Evolutionary conservation across 2,113 vertebrate species (phyloP), one percentile per base, ranked within the genome.

Genomic region (Poicephalus gulielmi): DNA sequence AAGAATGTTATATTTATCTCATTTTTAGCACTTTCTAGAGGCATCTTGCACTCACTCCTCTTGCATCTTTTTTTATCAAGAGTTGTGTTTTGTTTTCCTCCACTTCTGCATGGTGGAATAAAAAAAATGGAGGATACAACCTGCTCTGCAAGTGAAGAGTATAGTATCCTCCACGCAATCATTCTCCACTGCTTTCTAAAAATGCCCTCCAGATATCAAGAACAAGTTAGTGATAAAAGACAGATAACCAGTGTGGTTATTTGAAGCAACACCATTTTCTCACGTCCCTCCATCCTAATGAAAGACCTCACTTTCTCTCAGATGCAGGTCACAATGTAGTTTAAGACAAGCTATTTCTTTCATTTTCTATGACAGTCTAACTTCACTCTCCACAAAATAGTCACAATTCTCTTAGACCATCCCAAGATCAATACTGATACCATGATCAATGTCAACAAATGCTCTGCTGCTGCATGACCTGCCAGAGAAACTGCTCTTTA

Each of bases 331-430:
- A 64, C 6, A 16, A 19, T n/a, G 28, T 10, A 60, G 60, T 59
- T 86, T 62, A 79, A 95, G 74, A 81, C 39, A 75, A 90, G 52
- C 62, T 71, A 86, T 53, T 86, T 91, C 81, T 68, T 88, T 86
- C 11, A 39, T 86, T 90, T 95, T 46, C 90, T 55, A 2, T 4
- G 47, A 77, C 62, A 76, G 52, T 39, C 67, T 89, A 95, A 75
- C 55, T 67, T 35, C 11, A 41, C 46, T 81, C 50, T 90, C n/a
- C 62, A 83, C 69, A 93, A 64, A 96, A 86, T 2, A 88, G 77
- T 69, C 67, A 64, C 88, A 94, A 75, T 64, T 95, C 92, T 84
- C 77, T 66, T 41, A 71, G 57, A 52, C 64, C 47, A 64, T 23
- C 77, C 77, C 55, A 70, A 70, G 74, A 95, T 86, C 66, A 71